Percentiles rank a stretch among this genome's conserved stretches.
Evolutionary conservation across 2,888 invertebrate genomes (phyloP).

Genomic region (Stegana nigrithorax): DNA sequence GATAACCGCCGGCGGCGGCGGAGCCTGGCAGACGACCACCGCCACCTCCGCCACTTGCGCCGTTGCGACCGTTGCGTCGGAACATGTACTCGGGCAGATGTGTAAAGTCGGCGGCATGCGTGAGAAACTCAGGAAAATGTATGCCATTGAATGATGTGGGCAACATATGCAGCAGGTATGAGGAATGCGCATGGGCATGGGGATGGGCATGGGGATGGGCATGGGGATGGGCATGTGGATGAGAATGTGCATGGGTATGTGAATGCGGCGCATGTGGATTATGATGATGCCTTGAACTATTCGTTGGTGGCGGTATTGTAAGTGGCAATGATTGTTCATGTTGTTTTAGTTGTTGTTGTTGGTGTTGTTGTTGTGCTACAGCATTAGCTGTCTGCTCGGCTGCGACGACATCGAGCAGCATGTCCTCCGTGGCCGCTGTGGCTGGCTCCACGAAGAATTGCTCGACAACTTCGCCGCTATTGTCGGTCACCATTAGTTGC

Average conservation of each 20-base stretch:
- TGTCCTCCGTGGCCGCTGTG: slow-evolving; percentile 43
- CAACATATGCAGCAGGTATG: slow-evolving; percentile 42
- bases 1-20: slow-evolving; percentile 38
- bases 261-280: slow-evolving; percentile 30
- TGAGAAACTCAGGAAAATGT: slow-evolving; percentile 57
- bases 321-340: slow-evolving; percentile 16
- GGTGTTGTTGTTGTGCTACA: slow-evolving; percentile 37
- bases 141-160: slow-evolving; percentile 38
- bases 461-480: slow-evolving; percentile 56
- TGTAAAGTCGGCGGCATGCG: slow-evolving; percentile 63
- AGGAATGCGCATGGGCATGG: slow-evolving; percentile 40
- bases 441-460: slow-evolving; percentile 59
- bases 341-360: slow-evolving; percentile 36
- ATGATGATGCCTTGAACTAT: slow-evolving; percentile 33
- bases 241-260: slow-evolving; percentile 25
- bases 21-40: slow-evolving; percentile 25
- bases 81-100: slow-evolving; percentile 57
- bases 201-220: slow-evolving; percentile 38
- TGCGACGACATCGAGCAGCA: slow-evolving; percentile 17
- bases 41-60: slow-evolving; percentile 42
- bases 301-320: slow-evolving; percentile 37
- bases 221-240: slow-evolving; percentile 35
- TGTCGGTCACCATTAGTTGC: slow-evolving; percentile 62
- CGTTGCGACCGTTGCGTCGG: slow-evolving; percentile 54
- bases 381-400: slow-evolving; percentile 8